A percentile compares a stretch with the other conserved stretches of the same genome.
phyloP scores from a whole-genome alignment of 2,888 invertebrate species.

The Ophioninae sp. region DNA sequence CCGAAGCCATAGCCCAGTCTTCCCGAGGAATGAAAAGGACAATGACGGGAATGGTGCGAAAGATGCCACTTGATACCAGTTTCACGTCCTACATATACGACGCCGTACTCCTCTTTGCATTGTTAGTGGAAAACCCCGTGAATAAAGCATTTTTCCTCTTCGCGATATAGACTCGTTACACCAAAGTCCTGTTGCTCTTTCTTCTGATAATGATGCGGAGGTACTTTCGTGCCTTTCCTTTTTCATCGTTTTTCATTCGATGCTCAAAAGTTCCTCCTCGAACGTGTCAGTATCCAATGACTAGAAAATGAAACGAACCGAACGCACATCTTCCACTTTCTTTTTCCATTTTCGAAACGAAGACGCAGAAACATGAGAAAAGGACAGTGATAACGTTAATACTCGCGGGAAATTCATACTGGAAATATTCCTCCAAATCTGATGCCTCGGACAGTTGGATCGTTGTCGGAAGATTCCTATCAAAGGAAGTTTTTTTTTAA shows the following conservation, averaged over 20 bases:
- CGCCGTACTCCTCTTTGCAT: neutral
- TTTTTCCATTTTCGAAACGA: neutral
- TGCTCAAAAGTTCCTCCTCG: neutral
- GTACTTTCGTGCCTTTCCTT: neutral
- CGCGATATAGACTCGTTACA: neutral
- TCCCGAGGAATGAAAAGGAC: conserved; percentile 53
- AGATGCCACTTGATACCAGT: conserved; percentile 58
- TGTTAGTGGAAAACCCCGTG: neutral
- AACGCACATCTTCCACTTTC: neutral
- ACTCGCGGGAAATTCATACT: neutral
- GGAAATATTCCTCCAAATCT: neutral
- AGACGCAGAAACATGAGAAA: neutral
- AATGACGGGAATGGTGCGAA: conserved; percentile 48
- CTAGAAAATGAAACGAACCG: neutral
- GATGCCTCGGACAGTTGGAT: neutral
- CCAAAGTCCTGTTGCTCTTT: neutral
- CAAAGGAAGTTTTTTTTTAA: neutral
- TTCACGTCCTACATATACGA: conserved; percentile 23
- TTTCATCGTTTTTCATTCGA: neutral
- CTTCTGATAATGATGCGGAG: neutral
- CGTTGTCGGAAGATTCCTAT: neutral
- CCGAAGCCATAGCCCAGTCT: conserved; percentile 55
- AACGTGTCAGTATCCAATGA: neutral
- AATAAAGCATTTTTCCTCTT: neutral
- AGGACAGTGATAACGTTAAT: neutral